These are phyloP conservation scores for Muntiacus muntjak DNA, from an alignment of 2,113 vertebrate species.

Conservation along the genomic window DNA sequence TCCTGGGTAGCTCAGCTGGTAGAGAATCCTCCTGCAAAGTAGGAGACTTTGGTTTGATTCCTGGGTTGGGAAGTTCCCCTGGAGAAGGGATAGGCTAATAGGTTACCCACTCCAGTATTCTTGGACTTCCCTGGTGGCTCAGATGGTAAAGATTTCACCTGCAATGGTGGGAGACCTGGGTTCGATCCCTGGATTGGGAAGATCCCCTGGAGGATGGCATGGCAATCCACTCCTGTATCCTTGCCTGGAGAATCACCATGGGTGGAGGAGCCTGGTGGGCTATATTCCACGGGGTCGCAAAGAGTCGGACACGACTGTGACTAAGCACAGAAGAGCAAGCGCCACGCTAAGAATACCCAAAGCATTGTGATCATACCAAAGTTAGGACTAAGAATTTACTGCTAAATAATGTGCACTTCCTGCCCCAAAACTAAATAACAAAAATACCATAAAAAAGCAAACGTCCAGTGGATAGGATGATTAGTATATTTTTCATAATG, in stretches of 20 bases:
- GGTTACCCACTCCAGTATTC: not conserved
- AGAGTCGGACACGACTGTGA: fast-evolving
- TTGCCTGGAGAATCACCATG: not conserved
- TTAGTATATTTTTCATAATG: not conserved
- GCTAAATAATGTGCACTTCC: not conserved
- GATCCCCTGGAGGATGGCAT: not conserved
- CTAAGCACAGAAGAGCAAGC: not conserved
- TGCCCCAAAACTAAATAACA: not conserved
- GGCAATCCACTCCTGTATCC: not conserved
- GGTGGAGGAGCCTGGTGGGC: not conserved
- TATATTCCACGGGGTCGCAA: not conserved
- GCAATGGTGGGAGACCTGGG: not conserved
- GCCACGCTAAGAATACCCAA: not conserved
- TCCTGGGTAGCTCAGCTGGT: not conserved
- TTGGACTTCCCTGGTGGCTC: not conserved
- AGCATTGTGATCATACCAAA: not conserved
- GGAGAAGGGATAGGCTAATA: not conserved
- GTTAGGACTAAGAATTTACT: not conserved
- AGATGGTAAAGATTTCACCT: not conserved
- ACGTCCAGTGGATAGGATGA: not conserved
- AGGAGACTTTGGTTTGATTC: not conserved
- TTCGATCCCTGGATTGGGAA: not conserved
- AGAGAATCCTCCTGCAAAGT: not conserved
- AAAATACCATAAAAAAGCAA: not conserved
- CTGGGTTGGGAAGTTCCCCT: not conserved